These are phyloP conservation scores for Mustela lutreola DNA, from an alignment of 2,113 vertebrate species.

Conservation along the genomic window DNA sequence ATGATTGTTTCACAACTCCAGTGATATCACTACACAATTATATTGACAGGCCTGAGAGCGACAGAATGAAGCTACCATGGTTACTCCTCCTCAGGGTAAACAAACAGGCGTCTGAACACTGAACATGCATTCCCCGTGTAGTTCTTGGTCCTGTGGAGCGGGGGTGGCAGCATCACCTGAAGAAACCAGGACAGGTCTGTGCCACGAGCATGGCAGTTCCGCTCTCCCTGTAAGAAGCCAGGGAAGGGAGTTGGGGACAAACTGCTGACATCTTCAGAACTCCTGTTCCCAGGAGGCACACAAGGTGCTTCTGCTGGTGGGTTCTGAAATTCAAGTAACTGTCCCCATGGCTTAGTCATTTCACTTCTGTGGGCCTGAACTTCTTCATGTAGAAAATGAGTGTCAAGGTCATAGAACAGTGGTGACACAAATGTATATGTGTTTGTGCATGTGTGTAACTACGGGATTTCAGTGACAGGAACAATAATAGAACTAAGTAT, in stretches of 20 bases:
- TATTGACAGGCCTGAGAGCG: not conserved
- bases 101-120: not conserved
- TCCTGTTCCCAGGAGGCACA: not conserved
- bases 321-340: constrained; percentile 56
- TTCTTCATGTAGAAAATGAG: constrained; percentile 50
- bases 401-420: not conserved
- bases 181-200: not conserved
- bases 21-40: constrained; percentile 49
- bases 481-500: constrained; percentile 22
- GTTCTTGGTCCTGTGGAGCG: not conserved
- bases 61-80: not conserved
- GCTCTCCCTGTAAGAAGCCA: not conserved
- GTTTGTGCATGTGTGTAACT: not conserved
- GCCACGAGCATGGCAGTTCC: not conserved
- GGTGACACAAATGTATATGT: not conserved
- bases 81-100: not conserved
- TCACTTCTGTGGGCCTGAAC: constrained; percentile 33
- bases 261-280: not conserved
- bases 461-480: constrained; percentile 11
- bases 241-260: constrained; percentile 20
- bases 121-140: not conserved
- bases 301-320: not conserved
- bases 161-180: not conserved
- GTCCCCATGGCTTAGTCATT: constrained; percentile 7
- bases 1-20: constrained; percentile 61